Conservation (phyloP, 2,888 invertebrate species). For the Scaptomyza caliginosa region DNA sequence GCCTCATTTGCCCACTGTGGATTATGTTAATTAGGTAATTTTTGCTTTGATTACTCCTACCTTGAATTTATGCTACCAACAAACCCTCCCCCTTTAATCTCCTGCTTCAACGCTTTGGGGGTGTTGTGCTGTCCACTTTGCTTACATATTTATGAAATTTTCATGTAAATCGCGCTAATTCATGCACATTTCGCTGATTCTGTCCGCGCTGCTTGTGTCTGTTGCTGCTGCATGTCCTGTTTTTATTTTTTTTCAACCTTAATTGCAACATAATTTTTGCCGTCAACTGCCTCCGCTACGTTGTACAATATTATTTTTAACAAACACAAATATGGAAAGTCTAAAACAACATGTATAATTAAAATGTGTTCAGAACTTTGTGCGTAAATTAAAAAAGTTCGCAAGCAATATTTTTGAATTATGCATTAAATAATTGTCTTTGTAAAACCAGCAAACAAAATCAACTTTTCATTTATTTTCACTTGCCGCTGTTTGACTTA, state of each 20-base stretch:
- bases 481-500: not conserved
- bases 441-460: not conserved
- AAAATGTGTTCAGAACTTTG: conserved; percentile 35
- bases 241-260: conserved; percentile 46
- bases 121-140: conserved; percentile 27
- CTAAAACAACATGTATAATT: conserved; percentile 51
- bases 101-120: conserved; percentile 12
- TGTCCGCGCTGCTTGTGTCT: conserved; percentile 8
- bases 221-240: conserved; percentile 9
- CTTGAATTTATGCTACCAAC: conserved; percentile 47
- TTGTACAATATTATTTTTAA: not conserved
- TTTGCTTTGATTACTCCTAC: conserved; percentile 77
- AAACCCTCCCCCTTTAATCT: not conserved
- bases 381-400: conserved; percentile 54
- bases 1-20: conserved; percentile 79
- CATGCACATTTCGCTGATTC: conserved; percentile 63
- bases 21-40: conserved; percentile 82
- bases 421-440: conserved; percentile 31
- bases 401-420: conserved; percentile 42
- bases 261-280: conserved; percentile 66
- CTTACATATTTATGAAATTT: conserved; percentile 79
- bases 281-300: not conserved
- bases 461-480: not conserved
- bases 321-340: not conserved
- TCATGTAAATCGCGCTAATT: conserved; percentile 75